phyloP scores from a whole-genome alignment of 2,113 vertebrate genomes.

The Rhabdornis inornatus region DNA sequence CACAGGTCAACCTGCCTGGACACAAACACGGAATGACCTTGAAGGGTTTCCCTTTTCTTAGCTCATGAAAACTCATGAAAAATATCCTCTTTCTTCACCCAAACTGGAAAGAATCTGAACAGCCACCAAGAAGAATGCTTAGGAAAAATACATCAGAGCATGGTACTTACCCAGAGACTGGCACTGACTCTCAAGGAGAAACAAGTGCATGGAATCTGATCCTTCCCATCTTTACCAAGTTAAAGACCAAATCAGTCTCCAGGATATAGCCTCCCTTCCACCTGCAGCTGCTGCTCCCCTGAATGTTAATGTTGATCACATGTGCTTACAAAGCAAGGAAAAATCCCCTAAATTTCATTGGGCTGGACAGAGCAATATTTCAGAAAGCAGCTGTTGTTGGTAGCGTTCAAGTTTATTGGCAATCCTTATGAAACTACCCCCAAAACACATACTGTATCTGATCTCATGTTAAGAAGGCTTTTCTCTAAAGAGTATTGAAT shows the following conservation, averaged over 20 bases:
- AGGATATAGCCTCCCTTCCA: neutral
- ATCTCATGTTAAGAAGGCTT: conserved; percentile 67
- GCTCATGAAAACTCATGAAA: neutral
- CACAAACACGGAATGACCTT: neutral
- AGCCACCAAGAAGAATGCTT: neutral
- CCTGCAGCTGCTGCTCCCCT: conserved; percentile 21
- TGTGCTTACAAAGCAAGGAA: conserved; percentile 39
- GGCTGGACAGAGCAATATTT: conserved; percentile 31
- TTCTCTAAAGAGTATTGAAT: conserved; percentile 65
- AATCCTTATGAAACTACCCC: conserved; percentile 54
- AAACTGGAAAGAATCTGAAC: neutral
- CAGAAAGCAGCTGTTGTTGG: conserved; percentile 41
- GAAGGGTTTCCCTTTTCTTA: neutral
- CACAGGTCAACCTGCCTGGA: neutral
- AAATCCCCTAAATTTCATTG: conserved; percentile 46
- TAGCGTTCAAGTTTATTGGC: conserved; percentile 51
- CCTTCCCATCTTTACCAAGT: neutral
- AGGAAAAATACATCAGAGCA: neutral
- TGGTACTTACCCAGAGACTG: neutral
- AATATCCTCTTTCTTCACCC: neutral
- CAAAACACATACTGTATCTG: conserved; percentile 55
- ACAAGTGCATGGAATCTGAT: neutral
- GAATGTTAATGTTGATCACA: conserved; percentile 32
- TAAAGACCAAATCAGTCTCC: neutral
- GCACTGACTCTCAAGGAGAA: neutral